Evolutionary conservation across 2,888 invertebrate genomes (phyloP).

Genomic region (Clitarchus hookeri): DNA sequence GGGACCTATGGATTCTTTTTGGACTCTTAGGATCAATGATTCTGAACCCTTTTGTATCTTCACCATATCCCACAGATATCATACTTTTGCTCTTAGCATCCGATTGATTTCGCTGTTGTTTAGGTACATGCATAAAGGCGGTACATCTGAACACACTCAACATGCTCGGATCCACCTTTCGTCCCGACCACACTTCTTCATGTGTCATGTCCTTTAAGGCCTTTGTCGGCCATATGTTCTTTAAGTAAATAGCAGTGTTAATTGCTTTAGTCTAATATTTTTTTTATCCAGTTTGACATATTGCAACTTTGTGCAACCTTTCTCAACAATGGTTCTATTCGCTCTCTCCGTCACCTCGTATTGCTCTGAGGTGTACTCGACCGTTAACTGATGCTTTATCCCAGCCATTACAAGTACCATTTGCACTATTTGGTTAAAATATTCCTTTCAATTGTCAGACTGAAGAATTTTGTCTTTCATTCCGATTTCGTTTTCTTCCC

Average conservation of each 20-base stretch:
- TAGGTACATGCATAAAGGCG: not conserved
- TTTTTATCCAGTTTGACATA: not conserved
- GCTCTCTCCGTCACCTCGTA: not conserved
- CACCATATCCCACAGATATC: not conserved
- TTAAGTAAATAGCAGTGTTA: not conserved
- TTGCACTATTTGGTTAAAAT: too few species aligned
- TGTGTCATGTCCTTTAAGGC: not conserved
- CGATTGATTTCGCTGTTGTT: too few species aligned
- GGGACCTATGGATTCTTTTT: too few species aligned
- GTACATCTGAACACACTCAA: not conserved
- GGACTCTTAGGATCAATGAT: too few species aligned
- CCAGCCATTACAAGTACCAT: too few species aligned
- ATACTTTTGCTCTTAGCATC: not conserved
- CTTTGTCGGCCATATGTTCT: not conserved
- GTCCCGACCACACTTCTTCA: not conserved
- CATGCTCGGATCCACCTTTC: not conserved
- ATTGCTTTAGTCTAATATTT: not conserved
- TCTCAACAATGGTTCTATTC: too few species aligned
- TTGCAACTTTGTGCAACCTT: too few species aligned
- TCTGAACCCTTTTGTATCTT: too few species aligned
- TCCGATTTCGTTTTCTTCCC: too few species aligned
- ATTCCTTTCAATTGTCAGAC: too few species aligned
- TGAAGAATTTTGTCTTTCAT: too few species aligned
- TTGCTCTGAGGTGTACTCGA: not conserved
- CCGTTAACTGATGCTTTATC: constrained; percentile 1